phyloP scores from a whole-genome alignment of 2,888 invertebrate species.

The Xestobium rufovillosum region DNA sequence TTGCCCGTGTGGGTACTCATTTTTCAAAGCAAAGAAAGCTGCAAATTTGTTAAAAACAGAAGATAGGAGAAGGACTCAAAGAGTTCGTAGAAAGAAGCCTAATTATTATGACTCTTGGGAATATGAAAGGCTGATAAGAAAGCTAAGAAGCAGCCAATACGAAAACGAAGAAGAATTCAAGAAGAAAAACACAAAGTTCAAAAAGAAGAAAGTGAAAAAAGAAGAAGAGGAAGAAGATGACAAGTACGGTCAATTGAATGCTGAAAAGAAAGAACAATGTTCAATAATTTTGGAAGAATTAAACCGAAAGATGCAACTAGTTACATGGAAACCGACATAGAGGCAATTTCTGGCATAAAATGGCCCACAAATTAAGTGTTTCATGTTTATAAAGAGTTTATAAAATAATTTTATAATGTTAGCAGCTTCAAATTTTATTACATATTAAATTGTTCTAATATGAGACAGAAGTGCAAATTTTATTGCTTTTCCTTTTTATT shows the following conservation, averaged over 20 bases:
- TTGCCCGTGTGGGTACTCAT: slow-evolving; percentile 76
- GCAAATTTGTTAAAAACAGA: slow-evolving; percentile 46
- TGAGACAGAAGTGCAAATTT: no score
- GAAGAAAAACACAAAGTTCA: slow-evolving; percentile 36
- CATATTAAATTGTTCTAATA: no score
- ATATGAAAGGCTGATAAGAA: slow-evolving; percentile 67
- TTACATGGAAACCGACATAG: slow-evolving; percentile 59
- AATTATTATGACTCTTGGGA: slow-evolving; percentile 78
- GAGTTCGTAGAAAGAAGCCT: slow-evolving; percentile 68
- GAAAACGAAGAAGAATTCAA: slow-evolving; percentile 50
- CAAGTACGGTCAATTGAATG: slow-evolving; percentile 39
- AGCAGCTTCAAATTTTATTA: no score
- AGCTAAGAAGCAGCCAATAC: slow-evolving; percentile 46
- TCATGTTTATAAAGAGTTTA: no score
- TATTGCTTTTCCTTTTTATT: no score
- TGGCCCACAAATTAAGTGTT: no score
- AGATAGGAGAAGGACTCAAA: slow-evolving; percentile 57
- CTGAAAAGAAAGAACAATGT: slow-evolving; percentile 65
- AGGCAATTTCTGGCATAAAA: slow-evolving; percentile 24
- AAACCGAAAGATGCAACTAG: slow-evolving; percentile 67
- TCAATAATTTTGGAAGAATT: slow-evolving; percentile 68
- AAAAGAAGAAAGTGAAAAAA: slow-evolving; percentile 38
- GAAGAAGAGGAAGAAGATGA: slow-evolving; percentile 44
- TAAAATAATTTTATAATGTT: no score
- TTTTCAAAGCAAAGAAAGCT: slow-evolving; percentile 60